phyloP scores from a whole-genome alignment of 2,888 invertebrate species.

The Xestia ashworthii region DNA sequence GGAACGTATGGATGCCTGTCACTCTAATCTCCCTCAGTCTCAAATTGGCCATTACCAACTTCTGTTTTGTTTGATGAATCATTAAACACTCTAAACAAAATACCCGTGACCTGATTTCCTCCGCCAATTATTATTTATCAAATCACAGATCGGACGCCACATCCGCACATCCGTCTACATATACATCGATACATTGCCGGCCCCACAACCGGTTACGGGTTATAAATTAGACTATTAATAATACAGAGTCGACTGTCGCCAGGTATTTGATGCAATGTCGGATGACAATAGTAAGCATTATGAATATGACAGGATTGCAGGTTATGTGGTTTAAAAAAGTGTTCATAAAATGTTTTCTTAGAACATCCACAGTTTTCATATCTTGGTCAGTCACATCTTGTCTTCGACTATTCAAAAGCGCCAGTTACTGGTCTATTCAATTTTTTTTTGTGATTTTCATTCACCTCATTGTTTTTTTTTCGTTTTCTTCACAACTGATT shows the following conservation, averaged over 20 bases:
- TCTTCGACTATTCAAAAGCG: background rate
- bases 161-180: constrained; percentile 57
- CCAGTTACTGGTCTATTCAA: background rate
- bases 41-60: background rate
- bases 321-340: background rate
- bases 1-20: too few species aligned
- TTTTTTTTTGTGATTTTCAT: background rate
- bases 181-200: constrained; percentile 55
- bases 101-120: background rate
- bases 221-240: constrained; percentile 69
- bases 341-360: background rate
- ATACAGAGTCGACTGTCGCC: constrained; percentile 46
- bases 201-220: constrained; percentile 51
- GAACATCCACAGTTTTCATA: background rate
- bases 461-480: background rate
- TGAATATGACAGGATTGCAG: background rate
- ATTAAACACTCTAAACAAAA: background rate
- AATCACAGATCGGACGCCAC: constrained; percentile 51
- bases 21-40: too few species aligned
- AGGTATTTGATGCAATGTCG: constrained; percentile 23
- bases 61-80: background rate
- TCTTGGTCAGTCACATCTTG: background rate
- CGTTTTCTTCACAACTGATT: background rate
- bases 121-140: constrained; percentile 48
- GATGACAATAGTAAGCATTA: background rate